These are phyloP conservation scores for Clangula hyemalis DNA, from an alignment of 2,797 vertebrate genomes.

Conservation along the genomic window DNA sequence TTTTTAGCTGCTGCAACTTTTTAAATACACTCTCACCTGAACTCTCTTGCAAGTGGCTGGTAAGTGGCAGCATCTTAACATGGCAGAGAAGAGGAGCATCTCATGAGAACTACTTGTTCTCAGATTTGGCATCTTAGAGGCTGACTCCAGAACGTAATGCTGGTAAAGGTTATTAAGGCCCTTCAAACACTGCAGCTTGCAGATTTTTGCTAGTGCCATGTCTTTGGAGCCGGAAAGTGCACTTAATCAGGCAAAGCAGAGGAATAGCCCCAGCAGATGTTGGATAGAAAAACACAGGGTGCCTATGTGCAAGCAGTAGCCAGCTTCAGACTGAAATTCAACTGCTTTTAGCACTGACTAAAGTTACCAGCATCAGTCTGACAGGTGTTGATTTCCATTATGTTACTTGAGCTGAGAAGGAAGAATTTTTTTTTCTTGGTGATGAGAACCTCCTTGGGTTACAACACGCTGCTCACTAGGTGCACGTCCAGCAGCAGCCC, in stretches of 20 bases:
- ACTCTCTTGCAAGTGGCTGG: no score
- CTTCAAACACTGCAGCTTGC: not conserved
- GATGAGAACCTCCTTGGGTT: not conserved
- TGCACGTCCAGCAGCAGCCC: not conserved
- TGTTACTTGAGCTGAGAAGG: not conserved
- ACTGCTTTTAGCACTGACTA: not conserved
- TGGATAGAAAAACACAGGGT: not conserved
- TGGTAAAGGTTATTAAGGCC: not conserved
- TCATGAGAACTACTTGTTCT: not conserved
- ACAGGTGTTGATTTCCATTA: not conserved
- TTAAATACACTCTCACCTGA: no score
- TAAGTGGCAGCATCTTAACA: fast-evolving
- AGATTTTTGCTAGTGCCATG: not conserved
- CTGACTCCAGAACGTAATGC: not conserved
- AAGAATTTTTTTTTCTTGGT: not conserved
- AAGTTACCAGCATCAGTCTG: not conserved
- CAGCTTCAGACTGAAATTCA: not conserved
- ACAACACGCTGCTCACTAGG: not conserved
- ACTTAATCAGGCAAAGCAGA: not conserved
- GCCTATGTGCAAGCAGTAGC: not conserved
- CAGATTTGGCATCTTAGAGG: no score
- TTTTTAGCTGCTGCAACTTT: not conserved
- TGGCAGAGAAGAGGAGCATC: not conserved
- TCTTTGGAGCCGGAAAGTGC: not conserved
- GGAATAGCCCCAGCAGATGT: not conserved